These are phyloP conservation scores for Percopsis transmontana DNA, from an alignment of 2,113 vertebrate genomes.

Conservation along the genomic window DNA sequence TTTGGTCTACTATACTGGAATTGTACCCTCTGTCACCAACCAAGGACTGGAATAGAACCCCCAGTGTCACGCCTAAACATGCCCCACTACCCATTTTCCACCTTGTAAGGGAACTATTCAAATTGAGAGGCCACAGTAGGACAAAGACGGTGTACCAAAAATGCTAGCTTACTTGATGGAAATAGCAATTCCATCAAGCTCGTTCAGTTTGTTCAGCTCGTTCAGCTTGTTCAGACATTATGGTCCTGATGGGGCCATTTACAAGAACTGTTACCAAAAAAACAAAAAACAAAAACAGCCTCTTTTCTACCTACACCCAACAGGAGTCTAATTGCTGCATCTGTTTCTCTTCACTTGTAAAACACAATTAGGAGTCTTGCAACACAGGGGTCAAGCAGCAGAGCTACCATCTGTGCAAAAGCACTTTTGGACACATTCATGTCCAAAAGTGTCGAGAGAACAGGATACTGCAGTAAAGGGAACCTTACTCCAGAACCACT, in stretches of 20 bases:
- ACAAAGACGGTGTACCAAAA: slow-evolving; percentile 22
- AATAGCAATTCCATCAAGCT: background rate
- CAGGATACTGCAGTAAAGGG: slow-evolving; percentile 20
- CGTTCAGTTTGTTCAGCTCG: too few species aligned
- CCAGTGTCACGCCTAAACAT: slow-evolving; percentile 39
- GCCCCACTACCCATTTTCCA: slow-evolving; percentile 31
- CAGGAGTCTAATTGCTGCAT: slow-evolving; percentile 44
- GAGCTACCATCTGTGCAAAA: slow-evolving; percentile 34
- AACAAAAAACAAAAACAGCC: slow-evolving; percentile 7
- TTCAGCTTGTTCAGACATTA: background rate
- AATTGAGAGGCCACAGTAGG: slow-evolving; percentile 5
- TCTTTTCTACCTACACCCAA: slow-evolving; percentile 31
- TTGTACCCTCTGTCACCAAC: slow-evolving; percentile 14
- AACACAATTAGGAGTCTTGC: slow-evolving; percentile 46
- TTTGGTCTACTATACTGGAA: slow-evolving; percentile 38
- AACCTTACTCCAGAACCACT: slow-evolving; percentile 13
- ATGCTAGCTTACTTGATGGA: slow-evolving; percentile 15
- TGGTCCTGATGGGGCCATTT: background rate
- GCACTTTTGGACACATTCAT: slow-evolving; percentile 31
- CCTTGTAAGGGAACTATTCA: slow-evolving; percentile 4
- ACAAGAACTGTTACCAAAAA: slow-evolving; percentile 12
- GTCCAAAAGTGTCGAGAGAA: slow-evolving; percentile 24
- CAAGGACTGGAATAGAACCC: slow-evolving; percentile 44
- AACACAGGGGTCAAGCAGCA: slow-evolving; percentile 38
- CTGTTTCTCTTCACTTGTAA: slow-evolving; percentile 50